Conservation (phyloP, 2,113 vertebrate species). For the Motacilla tschutschensis region DNA sequence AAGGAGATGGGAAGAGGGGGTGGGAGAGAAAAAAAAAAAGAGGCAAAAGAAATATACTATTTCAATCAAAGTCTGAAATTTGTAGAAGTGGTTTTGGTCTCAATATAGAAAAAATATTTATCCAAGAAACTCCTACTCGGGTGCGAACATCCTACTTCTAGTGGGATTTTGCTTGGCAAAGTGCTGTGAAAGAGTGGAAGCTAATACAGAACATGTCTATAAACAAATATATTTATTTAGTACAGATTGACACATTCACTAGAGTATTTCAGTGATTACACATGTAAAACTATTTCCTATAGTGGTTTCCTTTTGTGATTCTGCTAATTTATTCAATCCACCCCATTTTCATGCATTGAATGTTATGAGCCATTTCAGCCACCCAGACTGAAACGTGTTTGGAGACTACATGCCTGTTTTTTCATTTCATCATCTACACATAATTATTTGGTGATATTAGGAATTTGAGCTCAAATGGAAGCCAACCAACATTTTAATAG, state of each 20-base stretch:
- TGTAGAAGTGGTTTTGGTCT: constrained; percentile 82
- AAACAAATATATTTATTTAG: constrained; percentile 85
- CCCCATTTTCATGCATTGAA: constrained; percentile 67
- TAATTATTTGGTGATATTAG: constrained; percentile 64
- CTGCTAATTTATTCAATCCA: constrained; percentile 78
- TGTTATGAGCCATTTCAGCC: constrained; percentile 61
- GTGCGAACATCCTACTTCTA: constrained; percentile 82
- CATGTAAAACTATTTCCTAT: constrained; percentile 78
- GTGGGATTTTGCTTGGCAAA: constrained; percentile 81
- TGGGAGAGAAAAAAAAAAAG: rapidly evolving
- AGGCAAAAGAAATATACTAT: constrained; percentile 73
- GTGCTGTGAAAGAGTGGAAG: constrained; percentile 73
- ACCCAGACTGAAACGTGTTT: constrained; percentile 55
- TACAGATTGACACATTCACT: constrained; percentile 76
- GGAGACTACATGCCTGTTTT: constrained; percentile 55
- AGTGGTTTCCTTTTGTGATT: constrained; percentile 82
- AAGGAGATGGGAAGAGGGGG: constrained; percentile 56
- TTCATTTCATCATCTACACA: constrained; percentile 66
- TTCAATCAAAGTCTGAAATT: constrained; percentile 82
- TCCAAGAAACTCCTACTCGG: constrained; percentile 79
- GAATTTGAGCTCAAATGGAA: constrained; percentile 60
- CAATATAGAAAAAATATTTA: constrained; percentile 84
- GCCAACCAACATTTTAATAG: constrained; percentile 50
- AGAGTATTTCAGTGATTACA: constrained; percentile 74
- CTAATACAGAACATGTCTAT: constrained; percentile 80